Evolutionary conservation across 2,113 vertebrate genomes (phyloP), one percentile per base, ranked within the genome.

Genomic region (Corythornis madagascariensis): DNA sequence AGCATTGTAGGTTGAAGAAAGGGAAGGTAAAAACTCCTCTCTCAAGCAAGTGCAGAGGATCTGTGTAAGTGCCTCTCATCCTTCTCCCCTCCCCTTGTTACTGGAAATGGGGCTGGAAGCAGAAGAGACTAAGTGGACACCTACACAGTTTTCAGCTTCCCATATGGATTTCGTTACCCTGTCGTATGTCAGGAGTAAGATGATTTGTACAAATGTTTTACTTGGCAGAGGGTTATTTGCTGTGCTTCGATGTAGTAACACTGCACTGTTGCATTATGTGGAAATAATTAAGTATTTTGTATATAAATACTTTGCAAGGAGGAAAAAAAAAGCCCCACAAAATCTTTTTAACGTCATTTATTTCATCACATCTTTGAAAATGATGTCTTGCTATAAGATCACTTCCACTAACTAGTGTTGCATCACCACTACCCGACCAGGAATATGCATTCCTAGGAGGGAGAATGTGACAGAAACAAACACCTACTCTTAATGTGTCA

Each of bases 391-490:
- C 86, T 96, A 71, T 64, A 93, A 91, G 94, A 94, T 86, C 42
- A 22, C 72, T 86, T 96, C 69, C 72, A 78, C 73, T 92, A 88
- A 64, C 71, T 60, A 16, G 28, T 45, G 69, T 92, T 92, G 86
- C 87, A 78, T 93, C 95, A 80, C 72, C 91, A 50, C 65, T 83
- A 89, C 76, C 76, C 88, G 0, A 45, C 87, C 72, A 81, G 31
- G 79, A 89, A 77, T 67, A 59, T 42, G 82, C 35, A 4, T 92
- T 89, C 81, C 67, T 87, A 71, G 90, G 95, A 93, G 92, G 78
- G 84, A 92, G 89, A 91, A 88, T 86, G 88, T 90, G 93, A 93
- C 91, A 96, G 96, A 94, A 94, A 96, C 91, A 96, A 89, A 92
- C 92, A 95, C 78, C 86, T 94, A 86, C 89, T 94, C 92, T 86